Base-by-base conservation (phyloP, 1,140 invertebrate genomes). In the Leucophenga varia region DNA sequence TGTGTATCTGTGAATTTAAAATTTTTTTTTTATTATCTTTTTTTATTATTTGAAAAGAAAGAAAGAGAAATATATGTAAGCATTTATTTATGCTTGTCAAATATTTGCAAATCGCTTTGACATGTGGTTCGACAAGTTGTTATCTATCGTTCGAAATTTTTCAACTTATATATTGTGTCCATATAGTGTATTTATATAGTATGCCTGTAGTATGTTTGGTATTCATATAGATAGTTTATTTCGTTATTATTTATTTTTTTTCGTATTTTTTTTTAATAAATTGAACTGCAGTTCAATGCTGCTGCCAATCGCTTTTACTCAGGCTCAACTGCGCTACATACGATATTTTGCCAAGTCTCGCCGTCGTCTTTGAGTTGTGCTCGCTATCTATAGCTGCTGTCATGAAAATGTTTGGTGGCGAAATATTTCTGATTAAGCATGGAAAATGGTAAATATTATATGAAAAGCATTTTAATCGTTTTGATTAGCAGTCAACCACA, bases 31-130 rank as follows among this genome's bases (percentile, higher is more conserved):
- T n/a, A n/a, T n/a, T n/a, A n/a, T n/a, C n/a, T n/a, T n/a, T n/a
- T n/a, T n/a, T n/a, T n/a, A n/a, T n/a, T n/a, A n/a, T n/a, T n/a
- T n/a, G n/a, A n/a, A n/a, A n/a, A n/a, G n/a, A n/a, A n/a, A n/a
- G n/a, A n/a, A n/a, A n/a, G n/a, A n/a, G n/a, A n/a, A n/a, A 31
- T 42, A 42, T 6, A 35, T 9, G 8, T 7, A 3, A 42, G 1
- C 9, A 18, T 42, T 41, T 30, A 41, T n/a, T n/a, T 67, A 59
- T 56, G 63, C 63, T 67, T 67, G 63, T 67, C 63, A 67, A 67
- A 67, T 67, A 67, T 67, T 67, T 67, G 63, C 63, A 67, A 67
- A 67, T 67, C 63, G 63, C 59, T 67, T 67, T 67, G 63, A 67
- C 63, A 67, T 67, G 64, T 67, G 63, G 63, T 67, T 67, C 63